phyloP scores from a whole-genome alignment of 2,113 vertebrate genomes.

The Pachypanchax playfairii region DNA sequence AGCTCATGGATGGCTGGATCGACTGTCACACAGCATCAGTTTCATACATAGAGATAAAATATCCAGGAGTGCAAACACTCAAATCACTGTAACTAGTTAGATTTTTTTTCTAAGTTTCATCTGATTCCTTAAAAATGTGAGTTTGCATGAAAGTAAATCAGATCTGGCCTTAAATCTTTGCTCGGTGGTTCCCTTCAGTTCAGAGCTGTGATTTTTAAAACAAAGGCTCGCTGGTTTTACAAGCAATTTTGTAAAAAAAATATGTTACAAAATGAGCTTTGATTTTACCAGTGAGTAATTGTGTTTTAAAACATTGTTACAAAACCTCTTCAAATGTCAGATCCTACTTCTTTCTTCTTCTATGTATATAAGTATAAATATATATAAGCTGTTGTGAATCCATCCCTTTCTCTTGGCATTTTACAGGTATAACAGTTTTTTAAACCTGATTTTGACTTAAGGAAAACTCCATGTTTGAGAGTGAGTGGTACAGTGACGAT shows the following conservation, averaged over 20 bases:
- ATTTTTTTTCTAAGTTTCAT: constrained; percentile 19
- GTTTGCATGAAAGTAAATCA: constrained; percentile 22
- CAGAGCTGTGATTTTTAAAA: constrained; percentile 27
- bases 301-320: constrained; percentile 44
- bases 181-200: constrained; percentile 26
- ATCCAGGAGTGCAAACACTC: not conserved
- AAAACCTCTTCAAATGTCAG: constrained; percentile 32
- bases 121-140: constrained; percentile 35
- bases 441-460: constrained; percentile 60
- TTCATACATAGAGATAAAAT: constrained; percentile 10
- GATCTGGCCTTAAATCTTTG: constrained; percentile 35
- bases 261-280: constrained; percentile 38
- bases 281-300: constrained; percentile 55
- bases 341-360: constrained; percentile 42
- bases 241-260: constrained; percentile 41
- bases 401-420: constrained; percentile 68
- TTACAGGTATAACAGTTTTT: constrained; percentile 67
- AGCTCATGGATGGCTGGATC: constrained; percentile 23
- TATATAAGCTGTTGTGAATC: constrained; percentile 67
- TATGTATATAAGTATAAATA: constrained; percentile 49
- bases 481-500: constrained; percentile 66
- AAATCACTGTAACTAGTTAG: constrained; percentile 14
- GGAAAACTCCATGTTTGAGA: constrained; percentile 68
- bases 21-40: constrained; percentile 11
- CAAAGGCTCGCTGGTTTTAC: constrained; percentile 26